These are phyloP conservation scores for Lasioglossum malachurum DNA, from an alignment of 2,888 invertebrate genomes.

Conservation along the genomic window DNA sequence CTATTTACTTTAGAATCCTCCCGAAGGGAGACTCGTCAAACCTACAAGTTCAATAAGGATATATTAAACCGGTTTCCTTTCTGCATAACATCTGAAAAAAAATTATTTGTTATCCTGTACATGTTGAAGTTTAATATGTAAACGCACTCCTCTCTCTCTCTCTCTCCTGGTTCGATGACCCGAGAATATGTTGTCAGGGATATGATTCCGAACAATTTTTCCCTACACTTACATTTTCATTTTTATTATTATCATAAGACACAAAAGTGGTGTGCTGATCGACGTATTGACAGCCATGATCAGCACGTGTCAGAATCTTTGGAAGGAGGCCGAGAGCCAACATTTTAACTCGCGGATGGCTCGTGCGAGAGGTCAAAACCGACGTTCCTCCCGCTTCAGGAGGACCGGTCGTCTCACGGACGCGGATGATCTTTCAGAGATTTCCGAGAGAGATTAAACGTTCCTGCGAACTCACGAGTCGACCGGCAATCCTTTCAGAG, in stretches of 20 bases:
- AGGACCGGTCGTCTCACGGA: conserved; percentile 39
- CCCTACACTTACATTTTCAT: neutral
- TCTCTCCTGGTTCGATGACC: too few relatives aligned
- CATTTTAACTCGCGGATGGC: conserved; percentile 50
- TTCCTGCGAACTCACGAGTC: conserved; percentile 47
- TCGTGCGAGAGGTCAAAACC: conserved; percentile 42
- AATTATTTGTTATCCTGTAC: neutral
- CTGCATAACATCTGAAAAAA: neutral
- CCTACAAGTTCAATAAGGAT: neutral
- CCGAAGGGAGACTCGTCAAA: too few relatives aligned
- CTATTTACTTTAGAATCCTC: neutral
- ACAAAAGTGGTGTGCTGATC: neutral
- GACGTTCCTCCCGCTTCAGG: conserved; percentile 51
- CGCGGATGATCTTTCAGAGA: conserved; percentile 68
- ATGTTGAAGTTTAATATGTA: neutral
- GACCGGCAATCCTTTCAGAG: conserved; percentile 38
- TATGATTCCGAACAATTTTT: too few relatives aligned
- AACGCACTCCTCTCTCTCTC: too few relatives aligned
- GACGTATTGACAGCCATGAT: conserved; percentile 3
- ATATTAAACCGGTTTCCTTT: neutral
- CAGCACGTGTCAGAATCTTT: neutral
- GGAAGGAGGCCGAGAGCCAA: neutral
- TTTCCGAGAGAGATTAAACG: conserved; percentile 65
- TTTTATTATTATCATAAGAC: neutral
- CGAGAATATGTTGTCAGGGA: too few relatives aligned